These are phyloP conservation scores for Andinoacara biseriatus DNA, from an alignment of 2,113 vertebrate species.

Conservation along the genomic window DNA sequence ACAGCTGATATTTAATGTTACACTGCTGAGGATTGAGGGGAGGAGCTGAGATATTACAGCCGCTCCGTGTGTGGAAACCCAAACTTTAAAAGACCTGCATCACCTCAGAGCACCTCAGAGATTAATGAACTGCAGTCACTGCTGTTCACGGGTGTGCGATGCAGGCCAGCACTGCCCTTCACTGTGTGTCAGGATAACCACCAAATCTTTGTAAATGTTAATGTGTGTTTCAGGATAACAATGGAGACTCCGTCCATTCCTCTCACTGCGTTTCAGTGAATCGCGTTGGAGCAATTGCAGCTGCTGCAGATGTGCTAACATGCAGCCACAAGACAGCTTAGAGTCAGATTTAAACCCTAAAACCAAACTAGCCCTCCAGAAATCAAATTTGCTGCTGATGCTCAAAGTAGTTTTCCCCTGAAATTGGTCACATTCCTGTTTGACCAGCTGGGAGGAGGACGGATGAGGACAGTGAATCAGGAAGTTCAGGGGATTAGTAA, in stretches of 20 bases:
- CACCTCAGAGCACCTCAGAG: not conserved
- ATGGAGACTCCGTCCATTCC: rapidly evolving
- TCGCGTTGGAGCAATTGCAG: too few relatives aligned
- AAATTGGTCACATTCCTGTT: not conserved
- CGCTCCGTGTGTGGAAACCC: not conserved
- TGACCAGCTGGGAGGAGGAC: not conserved
- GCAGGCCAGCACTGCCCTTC: not conserved
- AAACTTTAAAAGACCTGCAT: not conserved
- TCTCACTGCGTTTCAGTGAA: too few relatives aligned
- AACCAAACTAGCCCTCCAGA: too few relatives aligned
- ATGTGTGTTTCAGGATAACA: too few relatives aligned
- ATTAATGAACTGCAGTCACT: not conserved
- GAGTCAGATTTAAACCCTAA: too few relatives aligned
- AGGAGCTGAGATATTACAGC: not conserved
- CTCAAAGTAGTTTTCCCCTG: not conserved
- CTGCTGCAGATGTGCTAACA: not conserved
- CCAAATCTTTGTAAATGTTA: too few relatives aligned
- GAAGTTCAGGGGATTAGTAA: not conserved
- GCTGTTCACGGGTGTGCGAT: too few relatives aligned
- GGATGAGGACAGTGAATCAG: not conserved
- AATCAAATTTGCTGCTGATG: too few relatives aligned
- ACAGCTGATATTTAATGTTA: not conserved
- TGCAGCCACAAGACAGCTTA: not conserved
- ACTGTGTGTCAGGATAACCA: too few relatives aligned
- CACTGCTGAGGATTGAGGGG: not conserved